These are phyloP conservation scores for Phaedon cochleariae DNA, from an alignment of 2,888 invertebrate genomes.

Conservation along the genomic window DNA sequence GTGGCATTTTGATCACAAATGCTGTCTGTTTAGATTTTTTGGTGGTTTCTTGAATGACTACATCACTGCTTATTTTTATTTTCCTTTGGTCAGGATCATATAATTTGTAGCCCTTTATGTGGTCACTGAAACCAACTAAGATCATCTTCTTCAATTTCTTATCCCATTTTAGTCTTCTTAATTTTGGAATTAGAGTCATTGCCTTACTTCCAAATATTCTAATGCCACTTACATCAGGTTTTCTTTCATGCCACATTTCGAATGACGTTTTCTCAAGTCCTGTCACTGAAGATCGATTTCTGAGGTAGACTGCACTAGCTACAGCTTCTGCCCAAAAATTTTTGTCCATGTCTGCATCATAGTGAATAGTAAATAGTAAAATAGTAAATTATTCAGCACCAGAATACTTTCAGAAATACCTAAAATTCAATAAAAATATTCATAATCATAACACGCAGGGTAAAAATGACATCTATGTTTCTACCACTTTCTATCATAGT, in stretches of 20 bases:
- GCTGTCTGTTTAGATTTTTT: conserved; percentile 7
- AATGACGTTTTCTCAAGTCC: conserved; percentile 37
- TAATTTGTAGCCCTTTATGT: conserved; percentile 35
- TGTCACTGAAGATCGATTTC: conserved; percentile 35
- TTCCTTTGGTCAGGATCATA: conserved; percentile 33
- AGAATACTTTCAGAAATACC: too few species aligned
- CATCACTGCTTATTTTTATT: conserved; percentile 13
- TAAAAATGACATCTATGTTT: too few species aligned
- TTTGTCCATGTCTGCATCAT: conserved; percentile 21
- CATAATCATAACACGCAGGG: too few species aligned
- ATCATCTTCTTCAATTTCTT: conserved; percentile 34
- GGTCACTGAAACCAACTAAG: conserved; percentile 35
- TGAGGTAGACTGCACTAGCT: conserved; percentile 33
- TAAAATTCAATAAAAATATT: too few species aligned
- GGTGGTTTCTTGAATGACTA: conserved; percentile 19
- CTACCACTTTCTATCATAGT: too few species aligned
- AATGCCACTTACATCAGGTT: conserved; percentile 35
- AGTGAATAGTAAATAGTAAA: too few species aligned
- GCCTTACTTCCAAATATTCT: conserved; percentile 39
- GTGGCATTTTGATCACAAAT: conserved; percentile 5
- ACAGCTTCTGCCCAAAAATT: conserved; percentile 31
- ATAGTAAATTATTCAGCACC: too few species aligned
- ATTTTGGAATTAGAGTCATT: conserved; percentile 39
- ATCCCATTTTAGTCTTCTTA: conserved; percentile 37
- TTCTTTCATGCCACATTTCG: conserved; percentile 36